These are phyloP conservation scores for Drosophila anomelani DNA, from an alignment of 2,888 invertebrate genomes.

Conservation along the genomic window DNA sequence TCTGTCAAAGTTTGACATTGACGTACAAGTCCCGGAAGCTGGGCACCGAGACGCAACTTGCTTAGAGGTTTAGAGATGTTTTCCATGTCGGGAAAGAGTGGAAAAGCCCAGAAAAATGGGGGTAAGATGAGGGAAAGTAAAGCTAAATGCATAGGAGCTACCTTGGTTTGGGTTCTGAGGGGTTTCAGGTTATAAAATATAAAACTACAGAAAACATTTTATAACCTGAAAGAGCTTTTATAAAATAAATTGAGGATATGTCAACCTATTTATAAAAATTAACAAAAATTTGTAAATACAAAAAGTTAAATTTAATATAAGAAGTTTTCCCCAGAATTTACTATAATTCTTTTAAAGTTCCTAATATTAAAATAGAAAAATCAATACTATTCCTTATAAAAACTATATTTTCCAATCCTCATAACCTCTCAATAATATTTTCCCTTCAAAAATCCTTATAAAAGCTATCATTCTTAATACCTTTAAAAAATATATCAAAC, in stretches of 20 bases:
- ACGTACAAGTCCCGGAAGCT: slow-evolving; percentile 70
- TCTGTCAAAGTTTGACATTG: slow-evolving; percentile 78
- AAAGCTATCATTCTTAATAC: neutral
- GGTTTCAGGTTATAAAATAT: neutral
- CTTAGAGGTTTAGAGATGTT: slow-evolving; percentile 67
- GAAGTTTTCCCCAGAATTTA: neutral
- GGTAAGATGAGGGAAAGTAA: slow-evolving; percentile 41
- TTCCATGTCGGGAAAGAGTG: slow-evolving; percentile 53
- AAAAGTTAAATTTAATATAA: too few relatives aligned
- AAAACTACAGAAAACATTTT: too few relatives aligned
- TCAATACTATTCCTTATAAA: neutral
- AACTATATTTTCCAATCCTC: neutral
- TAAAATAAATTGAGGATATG: too few relatives aligned
- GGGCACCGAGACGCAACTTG: slow-evolving; percentile 52
- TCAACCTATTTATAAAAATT: too few relatives aligned
- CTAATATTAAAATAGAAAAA: neutral
- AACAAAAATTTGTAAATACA: too few relatives aligned
- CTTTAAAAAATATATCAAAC: slow-evolving; percentile 4
- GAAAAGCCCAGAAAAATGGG: neutral
- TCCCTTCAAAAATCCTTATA: neutral
- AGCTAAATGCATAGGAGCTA: slow-evolving; percentile 22
- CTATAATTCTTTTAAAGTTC: too few relatives aligned
- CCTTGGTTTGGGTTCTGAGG: neutral
- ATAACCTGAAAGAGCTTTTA: too few relatives aligned
- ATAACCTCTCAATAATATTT: neutral